Conservation (phyloP, 1,140 invertebrate species). For the Pseudobourletiella spinata region DNA sequence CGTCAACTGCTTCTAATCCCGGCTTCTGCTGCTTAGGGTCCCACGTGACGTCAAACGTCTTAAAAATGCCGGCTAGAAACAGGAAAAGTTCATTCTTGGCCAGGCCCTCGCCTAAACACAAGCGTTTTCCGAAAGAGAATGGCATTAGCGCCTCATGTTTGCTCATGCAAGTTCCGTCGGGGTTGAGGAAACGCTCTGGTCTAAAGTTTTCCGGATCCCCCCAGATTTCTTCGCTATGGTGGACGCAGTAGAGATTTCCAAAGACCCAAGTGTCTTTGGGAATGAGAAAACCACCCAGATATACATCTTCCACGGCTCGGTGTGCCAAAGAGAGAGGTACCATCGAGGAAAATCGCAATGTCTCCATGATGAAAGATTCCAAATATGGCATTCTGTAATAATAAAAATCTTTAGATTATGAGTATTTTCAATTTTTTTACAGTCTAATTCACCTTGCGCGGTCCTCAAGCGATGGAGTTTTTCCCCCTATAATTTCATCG, state of each 20-base stretch:
- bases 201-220: no score
- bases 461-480: no score
- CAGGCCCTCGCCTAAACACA: no score
- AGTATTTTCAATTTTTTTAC: no score
- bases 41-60: conserved; percentile 19
- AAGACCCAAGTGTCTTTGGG: conserved; percentile 40
- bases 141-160: conserved; percentile 19
- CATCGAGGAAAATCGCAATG: no score
- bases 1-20: not conserved
- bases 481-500: no score
- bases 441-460: no score
- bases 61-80: conserved; percentile 36
- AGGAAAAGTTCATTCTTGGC: conserved; percentile 38
- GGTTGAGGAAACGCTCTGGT: conserved; percentile 44
- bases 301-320: conserved; percentile 59
- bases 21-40: conserved; percentile 1
- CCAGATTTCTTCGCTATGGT: no score
- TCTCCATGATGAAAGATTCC: conserved; percentile 62
- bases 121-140: conserved; percentile 24
- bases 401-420: no score
- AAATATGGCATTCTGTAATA: conserved; percentile 57
- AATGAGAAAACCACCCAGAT: conserved; percentile 52
- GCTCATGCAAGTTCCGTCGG: not conserved
- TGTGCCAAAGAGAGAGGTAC: conserved; percentile 69
- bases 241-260: conserved; percentile 42